Percentiles rank a stretch among this genome's conserved stretches.
Conservation (phyloP, 2,888 invertebrate species). For the Heteropelma amictum region DNA sequence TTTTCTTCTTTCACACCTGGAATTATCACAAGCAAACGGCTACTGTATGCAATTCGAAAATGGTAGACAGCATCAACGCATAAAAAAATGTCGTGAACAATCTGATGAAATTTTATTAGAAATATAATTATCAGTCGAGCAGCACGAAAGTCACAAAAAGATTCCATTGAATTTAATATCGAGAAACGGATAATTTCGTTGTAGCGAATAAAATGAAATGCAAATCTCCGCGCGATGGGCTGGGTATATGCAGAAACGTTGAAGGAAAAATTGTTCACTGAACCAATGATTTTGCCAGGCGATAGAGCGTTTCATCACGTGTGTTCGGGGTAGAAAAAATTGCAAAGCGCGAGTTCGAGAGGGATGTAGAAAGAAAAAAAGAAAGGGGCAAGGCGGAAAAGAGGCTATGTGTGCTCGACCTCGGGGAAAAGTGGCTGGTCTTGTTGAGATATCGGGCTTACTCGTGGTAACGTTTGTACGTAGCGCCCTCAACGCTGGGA, state of each 20-base stretch:
- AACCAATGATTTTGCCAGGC: neutral
- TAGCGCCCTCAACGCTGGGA: slow-evolving; percentile 19
- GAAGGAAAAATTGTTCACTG: neutral
- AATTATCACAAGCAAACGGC: too few species aligned
- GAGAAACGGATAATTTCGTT: too few species aligned
- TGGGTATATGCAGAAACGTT: neutral
- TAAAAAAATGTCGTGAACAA: too few species aligned
- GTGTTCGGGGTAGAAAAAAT: neutral
- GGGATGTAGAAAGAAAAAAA: slow-evolving; percentile 7
- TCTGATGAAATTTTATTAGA: too few species aligned
- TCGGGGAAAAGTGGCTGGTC: slow-evolving; percentile 47
- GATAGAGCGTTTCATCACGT: slow-evolving; percentile 4
- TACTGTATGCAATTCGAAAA: too few species aligned
- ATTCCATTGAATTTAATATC: too few species aligned
- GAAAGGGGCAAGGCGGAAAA: neutral
- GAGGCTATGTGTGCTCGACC: slow-evolving; percentile 40
- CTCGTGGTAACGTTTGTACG: slow-evolving; percentile 34
- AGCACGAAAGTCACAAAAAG: too few species aligned
- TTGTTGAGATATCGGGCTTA: slow-evolving; percentile 52
- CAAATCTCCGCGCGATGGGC: too few species aligned
- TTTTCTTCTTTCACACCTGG: too few species aligned
- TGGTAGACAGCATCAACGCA: too few species aligned
- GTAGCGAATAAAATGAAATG: too few species aligned
- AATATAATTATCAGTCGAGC: too few species aligned
- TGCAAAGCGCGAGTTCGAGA: slow-evolving; percentile 12